Evolutionary conservation across 30 jellyfish, hydroid and myxozoan species (phyloP).

Genomic region (Aurelia aurita): DNA sequence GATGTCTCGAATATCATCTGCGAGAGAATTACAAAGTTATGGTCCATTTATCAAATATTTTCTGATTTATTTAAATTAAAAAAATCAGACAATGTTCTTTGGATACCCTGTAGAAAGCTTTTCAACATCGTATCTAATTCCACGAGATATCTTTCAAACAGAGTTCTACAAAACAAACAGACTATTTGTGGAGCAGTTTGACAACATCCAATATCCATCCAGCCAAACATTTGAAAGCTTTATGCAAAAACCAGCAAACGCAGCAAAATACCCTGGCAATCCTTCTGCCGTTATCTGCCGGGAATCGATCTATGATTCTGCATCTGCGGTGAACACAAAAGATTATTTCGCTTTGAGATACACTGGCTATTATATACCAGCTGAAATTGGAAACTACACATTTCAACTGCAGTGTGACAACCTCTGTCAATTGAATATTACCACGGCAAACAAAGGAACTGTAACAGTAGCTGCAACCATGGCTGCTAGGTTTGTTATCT

Average conservation of each 20-base stretch:
- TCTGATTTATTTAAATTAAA: no score
- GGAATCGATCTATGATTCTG: slow-evolving; percentile 1
- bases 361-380: slow-evolving; percentile 13
- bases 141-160: not conserved
- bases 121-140: not conserved
- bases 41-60: no score
- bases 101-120: not conserved
- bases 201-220: not conserved
- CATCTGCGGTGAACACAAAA: not conserved
- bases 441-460: not conserved
- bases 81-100: no score
- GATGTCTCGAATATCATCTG: no score
- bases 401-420: not conserved
- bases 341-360: slow-evolving; percentile 15
- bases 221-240: not conserved
- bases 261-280: not conserved
- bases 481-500: not conserved
- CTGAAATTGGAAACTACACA: slow-evolving; percentile 3
- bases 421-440: slow-evolving; percentile 4
- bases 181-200: not conserved
- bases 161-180: slow-evolving; percentile 10
- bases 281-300: slow-evolving; percentile 9
- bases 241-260: not conserved
- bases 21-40: no score
- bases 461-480: not conserved